Base-by-base conservation (phyloP, 2,888 invertebrate genomes). In the Amblyjoppa proteus region DNA sequence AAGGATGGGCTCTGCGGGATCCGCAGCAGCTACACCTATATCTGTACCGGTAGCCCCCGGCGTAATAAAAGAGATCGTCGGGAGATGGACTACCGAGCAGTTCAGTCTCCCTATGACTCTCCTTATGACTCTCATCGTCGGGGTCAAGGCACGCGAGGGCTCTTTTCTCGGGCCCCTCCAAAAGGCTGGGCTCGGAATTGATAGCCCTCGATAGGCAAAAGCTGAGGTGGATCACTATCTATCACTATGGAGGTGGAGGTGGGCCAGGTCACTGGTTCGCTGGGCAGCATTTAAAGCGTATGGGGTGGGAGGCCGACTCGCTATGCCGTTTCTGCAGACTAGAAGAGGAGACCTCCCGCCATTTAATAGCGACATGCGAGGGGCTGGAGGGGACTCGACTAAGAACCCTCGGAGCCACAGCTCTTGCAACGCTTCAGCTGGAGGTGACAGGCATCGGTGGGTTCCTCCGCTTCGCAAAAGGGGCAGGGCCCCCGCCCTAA, bases 91-190 rank as follows among this genome's bases (percentile, higher is more conserved):
- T 20, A 20, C 20, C 20, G 20, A 20, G 20, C 20, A 20, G 20
- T 20, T 20, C 20, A 20, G 20, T 20, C 20, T 20, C 20, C 20
- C 20, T 20, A 20, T 20, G 20, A 20, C 20, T 20, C 20, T 20
- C 20, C 20, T 20, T 20, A 20, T 20, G 20, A 20, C 20, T 20
- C 20, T 20, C 20, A 20, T 20, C 20, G 20, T 20, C 20, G 20
- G 20, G 20, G 20, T 20, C 20, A 20, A 20, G 20, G 20, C 20
- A 20, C 20, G 20, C 20, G 20, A 20, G 56, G 56, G 78, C 71
- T 0, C 45, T 83, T 2, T 68, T 83, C 13, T 16, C 25, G 5
- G 58, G 73, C 1, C 66, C 83, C 28, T 73, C 83, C 4, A 28
- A 28, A 7, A 49, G 73, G 73, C 58, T 78, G 31, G 66, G 73